A percentile compares a stretch with the other conserved stretches of the same genome.
Evolutionary conservation across 1,140 invertebrate genomes (phyloP).

Genomic region (Periplaneta americana): DNA sequence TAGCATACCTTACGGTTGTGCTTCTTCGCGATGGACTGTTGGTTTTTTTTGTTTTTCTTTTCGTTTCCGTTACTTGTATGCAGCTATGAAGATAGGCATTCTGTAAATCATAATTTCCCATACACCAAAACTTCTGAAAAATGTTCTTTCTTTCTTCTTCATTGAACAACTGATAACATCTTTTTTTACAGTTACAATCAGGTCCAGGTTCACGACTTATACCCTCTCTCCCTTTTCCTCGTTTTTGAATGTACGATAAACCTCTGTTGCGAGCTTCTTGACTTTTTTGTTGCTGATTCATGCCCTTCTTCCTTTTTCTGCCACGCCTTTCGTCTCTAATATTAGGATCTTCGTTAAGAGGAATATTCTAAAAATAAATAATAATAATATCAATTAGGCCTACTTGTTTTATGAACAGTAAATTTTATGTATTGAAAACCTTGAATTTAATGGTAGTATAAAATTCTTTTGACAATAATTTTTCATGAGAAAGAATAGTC

Average conservation of each 20-base stretch:
- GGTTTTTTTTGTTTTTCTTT: conserved; percentile 10
- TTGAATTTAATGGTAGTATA: too few relatives aligned
- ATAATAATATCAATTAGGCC: neutral
- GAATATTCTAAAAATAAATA: neutral
- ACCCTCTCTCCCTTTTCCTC: neutral
- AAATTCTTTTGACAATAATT: too few relatives aligned
- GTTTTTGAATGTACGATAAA: neutral
- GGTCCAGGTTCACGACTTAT: neutral
- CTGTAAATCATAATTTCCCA: conserved; percentile 5
- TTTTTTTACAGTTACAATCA: conserved; percentile 4
- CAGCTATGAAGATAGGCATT: conserved; percentile 4
- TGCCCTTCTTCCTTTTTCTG: neutral
- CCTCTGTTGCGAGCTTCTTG: neutral
- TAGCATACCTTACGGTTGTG: neutral
- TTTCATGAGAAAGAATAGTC: neutral
- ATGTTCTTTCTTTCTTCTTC: neutral
- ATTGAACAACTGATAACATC: neutral
- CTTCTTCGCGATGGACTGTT: neutral
- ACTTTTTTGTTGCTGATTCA: neutral
- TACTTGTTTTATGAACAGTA: too few relatives aligned
- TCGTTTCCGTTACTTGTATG: neutral
- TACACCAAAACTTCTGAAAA: neutral
- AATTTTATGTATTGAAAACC: too few relatives aligned
- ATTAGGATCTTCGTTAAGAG: neutral
- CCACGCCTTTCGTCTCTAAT: neutral